Evolutionary conservation across 2,888 invertebrate genomes (phyloP), one percentile per base, ranked within the genome.

Genomic region (Drosophila helvetica): DNA sequence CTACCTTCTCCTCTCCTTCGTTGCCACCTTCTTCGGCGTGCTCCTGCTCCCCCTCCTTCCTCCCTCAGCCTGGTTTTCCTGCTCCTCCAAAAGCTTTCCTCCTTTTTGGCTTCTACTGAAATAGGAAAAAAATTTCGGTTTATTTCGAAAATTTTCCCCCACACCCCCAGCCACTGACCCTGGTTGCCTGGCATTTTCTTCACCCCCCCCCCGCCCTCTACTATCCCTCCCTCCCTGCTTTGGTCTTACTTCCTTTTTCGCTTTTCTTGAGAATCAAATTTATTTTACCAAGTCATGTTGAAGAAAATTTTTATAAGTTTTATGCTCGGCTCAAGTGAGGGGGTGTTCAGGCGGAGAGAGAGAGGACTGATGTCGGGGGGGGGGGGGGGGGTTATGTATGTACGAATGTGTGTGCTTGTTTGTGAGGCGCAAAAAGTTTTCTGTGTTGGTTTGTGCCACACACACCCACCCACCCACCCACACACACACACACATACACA

Each of bases 291-390:
- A 90, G 88, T 90, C 91, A 90, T 90, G 90, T 87, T 90, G 89
- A 90, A 89, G 88, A 90, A 86, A 90, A 90, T 90, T 91, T 90
- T 89, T 90, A 90, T 89, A 90, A 90, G 91, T 90, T 90, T 90
- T 90, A 87, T 90, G 80, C 77, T 84, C 74, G 79, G 82, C 70
- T 79, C 77, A 79, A 80, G 78, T 78, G 75, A 77, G 38, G 66
- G 42, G 52, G 61, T 52, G 50, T 30, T 10, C 12, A 5, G 5
- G 33, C 10, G 51, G 18, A 52, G 7, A 48, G 50, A n/a, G 51
- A 46, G 45, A 42, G 42, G 52, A 53, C 18, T 58, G 57, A 30
- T 65, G 33, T 66, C n/a, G n/a, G 22, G 0, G 22, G 0, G 22
- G 22, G 65, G 33, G 12, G 33, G 12, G 3, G 33, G 5, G 5